Evolutionary conservation across 64 coral and sea anemone genomes (phyloP), one percentile per base, ranked within the genome.

Genomic region (Montipora cactus): DNA sequence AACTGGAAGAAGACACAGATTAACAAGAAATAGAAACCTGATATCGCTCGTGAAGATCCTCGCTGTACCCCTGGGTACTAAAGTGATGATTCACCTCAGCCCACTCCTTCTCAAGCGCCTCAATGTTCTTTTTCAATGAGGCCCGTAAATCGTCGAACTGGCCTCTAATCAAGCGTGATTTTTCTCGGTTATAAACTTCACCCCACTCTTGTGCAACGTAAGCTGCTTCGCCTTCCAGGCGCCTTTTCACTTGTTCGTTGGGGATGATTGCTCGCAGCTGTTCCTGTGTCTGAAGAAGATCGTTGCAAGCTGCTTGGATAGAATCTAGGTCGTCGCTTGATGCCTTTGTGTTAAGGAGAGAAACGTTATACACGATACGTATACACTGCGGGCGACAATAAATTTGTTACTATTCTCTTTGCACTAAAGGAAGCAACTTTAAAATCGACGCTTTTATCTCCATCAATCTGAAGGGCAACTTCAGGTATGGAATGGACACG

Each of bases 161-260:
- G 59, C 81, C 71, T 4, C 62, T 87, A 9, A 95, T 44, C 22
- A 94, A 1, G 5, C 92, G 91, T n/a, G 75, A 25, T 75, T 95
- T 98, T 49, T 98, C 96, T 15, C 86, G 89, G 75, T 59, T 89
- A 79, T 92, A 98, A 44, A 98, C 79, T 25, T 98, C 96, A 44
- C 91, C 70, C 93, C 96, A 98, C 68, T 95, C 93, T 37, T 98
- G 93, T 14, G 83, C 78, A 44, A 98, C 85, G 50, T 87, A 87
- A 2, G 67, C 50, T 1, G 85, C 77, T 58, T 90, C 88, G 19
- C 64, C 76, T 81, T 64, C 80, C 14, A 98, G 69, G 47, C 89
- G 88, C 55, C 94, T 80, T 72, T 95, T 98, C 49, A 95, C 81
- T 80, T 95, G 83, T 59, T 98, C 93, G 22, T 92, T 98, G 11